Percentiles rank a stretch among this genome's conserved stretches.
Evolutionary conservation across 2,888 invertebrate species (phyloP).

Genomic region (Dolichomitus sp.): DNA sequence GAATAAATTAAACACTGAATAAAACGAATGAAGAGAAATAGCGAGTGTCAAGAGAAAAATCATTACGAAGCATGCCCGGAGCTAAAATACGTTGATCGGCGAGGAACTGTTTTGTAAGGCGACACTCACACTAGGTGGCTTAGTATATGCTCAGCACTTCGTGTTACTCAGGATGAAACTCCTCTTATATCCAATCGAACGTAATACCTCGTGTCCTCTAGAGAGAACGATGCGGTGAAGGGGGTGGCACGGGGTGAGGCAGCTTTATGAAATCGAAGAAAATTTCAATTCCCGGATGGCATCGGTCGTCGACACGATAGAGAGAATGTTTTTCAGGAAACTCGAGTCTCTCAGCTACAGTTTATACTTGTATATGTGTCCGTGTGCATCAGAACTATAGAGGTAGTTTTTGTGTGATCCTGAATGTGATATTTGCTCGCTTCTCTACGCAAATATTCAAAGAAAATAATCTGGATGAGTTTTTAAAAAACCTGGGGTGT

Average conservation of each 20-base stretch:
- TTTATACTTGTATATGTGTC: slow-evolving; percentile 18
- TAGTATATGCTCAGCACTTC: not conserved
- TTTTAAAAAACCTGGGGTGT: not conserved
- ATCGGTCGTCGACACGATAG: slow-evolving; percentile 26
- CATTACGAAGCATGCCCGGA: slow-evolving; percentile 28
- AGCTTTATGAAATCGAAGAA: slow-evolving; percentile 33
- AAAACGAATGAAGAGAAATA: slow-evolving; percentile 1
- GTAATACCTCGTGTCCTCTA: slow-evolving; percentile 21
- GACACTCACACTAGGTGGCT: slow-evolving; percentile 10
- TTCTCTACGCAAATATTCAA: not conserved
- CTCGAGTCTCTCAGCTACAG: slow-evolving; percentile 3
- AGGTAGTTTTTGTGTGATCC: not conserved
- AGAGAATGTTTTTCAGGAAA: slow-evolving; percentile 19
- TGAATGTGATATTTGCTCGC: not conserved
- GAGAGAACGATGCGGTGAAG: slow-evolving; percentile 18
- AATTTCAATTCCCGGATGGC: slow-evolving; percentile 47
- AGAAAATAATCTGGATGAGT: not conserved
- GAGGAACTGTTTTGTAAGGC: slow-evolving; percentile 32
- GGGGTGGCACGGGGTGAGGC: not conserved
- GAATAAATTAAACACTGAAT: not conserved
- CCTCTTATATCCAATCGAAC: slow-evolving; percentile 45
- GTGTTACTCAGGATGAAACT: slow-evolving; percentile 29
- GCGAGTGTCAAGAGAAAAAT: slow-evolving; percentile 19
- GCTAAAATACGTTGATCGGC: slow-evolving; percentile 19
- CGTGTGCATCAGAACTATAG: not conserved